phyloP scores from a whole-genome alignment of 2,797 vertebrate species.

The Sebastes cheni region DNA sequence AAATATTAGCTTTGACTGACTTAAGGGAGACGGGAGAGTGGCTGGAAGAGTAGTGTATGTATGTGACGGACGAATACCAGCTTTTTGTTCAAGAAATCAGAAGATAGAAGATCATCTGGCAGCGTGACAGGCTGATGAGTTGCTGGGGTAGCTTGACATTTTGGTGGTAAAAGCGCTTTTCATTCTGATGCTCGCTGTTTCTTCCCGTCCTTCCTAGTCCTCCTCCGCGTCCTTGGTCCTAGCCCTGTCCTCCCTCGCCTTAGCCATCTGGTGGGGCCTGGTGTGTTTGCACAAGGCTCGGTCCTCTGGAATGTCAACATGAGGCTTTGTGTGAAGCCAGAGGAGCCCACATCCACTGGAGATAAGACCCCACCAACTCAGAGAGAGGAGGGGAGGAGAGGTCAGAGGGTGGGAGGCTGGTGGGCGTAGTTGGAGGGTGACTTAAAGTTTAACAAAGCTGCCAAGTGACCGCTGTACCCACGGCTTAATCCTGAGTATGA shows the following conservation, averaged over 20 bases:
- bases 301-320: constrained; percentile 86
- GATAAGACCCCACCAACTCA: constrained; percentile 70
- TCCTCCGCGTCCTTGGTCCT: constrained; percentile 48
- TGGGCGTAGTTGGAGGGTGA: constrained; percentile 48
- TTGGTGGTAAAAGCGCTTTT: constrained; percentile 32
- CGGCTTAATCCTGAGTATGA: constrained; percentile 33
- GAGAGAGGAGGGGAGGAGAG: constrained; percentile 42
- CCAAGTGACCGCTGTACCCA: constrained; percentile 42
- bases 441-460: constrained; percentile 66
- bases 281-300: constrained; percentile 81
- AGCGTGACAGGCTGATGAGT: not conserved
- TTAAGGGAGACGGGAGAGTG: constrained; percentile 22
- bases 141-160: constrained; percentile 40
- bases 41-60: constrained; percentile 1
- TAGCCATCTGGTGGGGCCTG: constrained; percentile 73
- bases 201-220: constrained; percentile 45
- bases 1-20: constrained; percentile 65
- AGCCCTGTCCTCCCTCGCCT: constrained; percentile 52
- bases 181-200: constrained; percentile 29
- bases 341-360: constrained; percentile 74
- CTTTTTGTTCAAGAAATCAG: constrained; percentile 3
- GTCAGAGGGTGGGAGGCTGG: constrained; percentile 20
- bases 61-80: not conserved
- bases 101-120: constrained; percentile 12
- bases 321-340: constrained; percentile 74